Base-by-base conservation (phyloP, 2,888 invertebrate species). In the Unio delphinus region DNA sequence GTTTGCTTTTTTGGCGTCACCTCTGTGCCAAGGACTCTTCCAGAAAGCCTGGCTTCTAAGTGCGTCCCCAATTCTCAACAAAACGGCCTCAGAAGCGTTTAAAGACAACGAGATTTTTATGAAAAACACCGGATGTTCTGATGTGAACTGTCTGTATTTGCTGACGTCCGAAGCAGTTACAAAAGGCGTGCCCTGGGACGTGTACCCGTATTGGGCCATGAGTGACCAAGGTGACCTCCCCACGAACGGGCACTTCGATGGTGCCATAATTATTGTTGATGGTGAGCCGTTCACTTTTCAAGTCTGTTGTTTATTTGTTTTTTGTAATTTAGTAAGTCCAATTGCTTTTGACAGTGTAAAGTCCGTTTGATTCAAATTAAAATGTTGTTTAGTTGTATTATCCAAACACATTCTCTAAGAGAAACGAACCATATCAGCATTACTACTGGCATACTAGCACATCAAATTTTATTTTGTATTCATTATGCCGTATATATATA, bases 1-100 rank as follows among this genome's bases (percentile, higher is more conserved):
- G 0, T 94, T 95, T 0, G 94, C 95, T 0, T 90, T 96, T 60
- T 92, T 93, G 85, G 90, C 94, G 76, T 88, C 91, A n/a, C 91
- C 88, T 79, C 70, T 79, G 58, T 82, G 93, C 2, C 92, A 93
- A 66, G 93, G 92, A 66, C 91, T 95, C 4, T 96, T 95, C 84
- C 82, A 83, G 55, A 91, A 77, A 91, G 87, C 86, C 0, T 92
- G 92, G 82, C 78, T 92, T n/a, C 84, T 88, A 55, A 89, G 86
- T 65, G 81, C 80, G 0, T 81, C 86, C 0, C 76, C 83, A 7
- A 69, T 82, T 20, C 72, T 85, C 45, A 84, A 85, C 70, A 84
- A 81, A 65, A 80, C 83, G 0, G 69, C 79, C 7, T 65, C 73
- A 11, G 79, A 82, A 11, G 83, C 86, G 0, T 76, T 73, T 55